Base-by-base conservation (phyloP, 2,797 vertebrate species). In the Antennarius maculatus region DNA sequence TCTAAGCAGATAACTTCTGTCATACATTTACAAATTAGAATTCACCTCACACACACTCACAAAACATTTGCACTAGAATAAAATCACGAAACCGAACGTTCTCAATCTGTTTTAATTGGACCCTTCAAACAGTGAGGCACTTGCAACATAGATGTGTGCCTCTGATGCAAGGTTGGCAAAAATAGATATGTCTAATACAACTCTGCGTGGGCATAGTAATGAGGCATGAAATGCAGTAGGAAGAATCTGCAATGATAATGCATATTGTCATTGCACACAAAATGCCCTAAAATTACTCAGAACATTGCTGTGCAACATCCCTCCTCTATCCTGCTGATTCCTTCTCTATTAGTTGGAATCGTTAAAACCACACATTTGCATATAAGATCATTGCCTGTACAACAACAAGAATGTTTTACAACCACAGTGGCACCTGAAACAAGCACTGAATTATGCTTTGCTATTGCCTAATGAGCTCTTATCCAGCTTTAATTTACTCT, bases 31-130 rank as follows among this genome's bases (percentile, higher is more conserved):
- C 64, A 53, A 80, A 80, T 80, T 76, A 61, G 59, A 57, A 81
- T 87, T 83, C 80, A 75, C 34, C 12, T 5, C 54, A 49, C 70
- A 75, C 34, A 50, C 49, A 31, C 31, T 61, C 54, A 46, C 34
- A 57, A 61, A 64, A 54, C 82, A 61, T 78, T 83, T 81, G 42
- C 71, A 43, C 58, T 67, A 55, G 62, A 86, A 86, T 88, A 82
- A 89, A 89, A 76, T 14, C 51, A 16, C 78, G 1, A 65, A 59
- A 81, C 49, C 1, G 13, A 46, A 34, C 52, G 18, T 42, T n/a
- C 27, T 51, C 47, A 57, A 46, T 71, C 37, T 56, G 6, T 66
- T 55, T 66, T 39, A 53, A 54, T 45, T 46, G 7, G 39, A 29
- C 5, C 11, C 13, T 50, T 11, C 48, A 50, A n/a, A 61, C 17